Base-by-base conservation (phyloP, 2,797 vertebrate genomes). In the Falco cherrug region DNA sequence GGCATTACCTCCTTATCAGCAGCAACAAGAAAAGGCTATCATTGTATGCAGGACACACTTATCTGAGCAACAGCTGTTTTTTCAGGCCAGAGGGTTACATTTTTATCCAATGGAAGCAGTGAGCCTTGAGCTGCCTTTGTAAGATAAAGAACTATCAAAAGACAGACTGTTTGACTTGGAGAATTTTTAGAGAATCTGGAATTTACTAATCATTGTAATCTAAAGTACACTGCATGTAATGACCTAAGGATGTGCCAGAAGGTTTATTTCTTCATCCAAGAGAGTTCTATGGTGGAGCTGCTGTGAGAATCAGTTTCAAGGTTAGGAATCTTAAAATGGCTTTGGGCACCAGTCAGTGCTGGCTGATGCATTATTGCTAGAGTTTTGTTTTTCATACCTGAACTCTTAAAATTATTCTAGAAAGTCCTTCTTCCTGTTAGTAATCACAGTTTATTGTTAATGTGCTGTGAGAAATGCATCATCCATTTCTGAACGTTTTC, bases 141-240 rank as follows among this genome's bases (percentile, higher is more conserved):
- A 85, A 95, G 90, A 96, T 95, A 95, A 96, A 73, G 45, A 89
- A 50, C 93, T 96, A 80, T 87, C 71, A 75, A 75, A 96, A 92
- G 70, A n/a, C 65, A 77, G 28, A 29, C 13, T 70, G 57, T 92
- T 92, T 82, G 31, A 87, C 70, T 89, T 78, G 54, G 76, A 84
- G 51, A 76, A 93, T 61, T 96, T 94, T 90, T 91, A 71, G 50
- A 91, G 86, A 92, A 75, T 79, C 60, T 89, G 45, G 54, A 87
- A 69, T 84, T 79, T 73, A 41, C 43, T 84, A 81, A 87, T 81
- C 67, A 56, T 35, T 86, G 43, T 79, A n/a, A 86, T 95, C 94
- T 95, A 48, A 84, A 91, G 63, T 63, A 84, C 37, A 45, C 20
- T 28, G 16, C 54, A 67, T 68, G 29, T 69, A 85, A 70, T 94